A percentile compares a stretch with the other conserved stretches of the same genome.
phyloP scores from a whole-genome alignment of 2,888 invertebrate species.

The Pemphredon lugubris region DNA sequence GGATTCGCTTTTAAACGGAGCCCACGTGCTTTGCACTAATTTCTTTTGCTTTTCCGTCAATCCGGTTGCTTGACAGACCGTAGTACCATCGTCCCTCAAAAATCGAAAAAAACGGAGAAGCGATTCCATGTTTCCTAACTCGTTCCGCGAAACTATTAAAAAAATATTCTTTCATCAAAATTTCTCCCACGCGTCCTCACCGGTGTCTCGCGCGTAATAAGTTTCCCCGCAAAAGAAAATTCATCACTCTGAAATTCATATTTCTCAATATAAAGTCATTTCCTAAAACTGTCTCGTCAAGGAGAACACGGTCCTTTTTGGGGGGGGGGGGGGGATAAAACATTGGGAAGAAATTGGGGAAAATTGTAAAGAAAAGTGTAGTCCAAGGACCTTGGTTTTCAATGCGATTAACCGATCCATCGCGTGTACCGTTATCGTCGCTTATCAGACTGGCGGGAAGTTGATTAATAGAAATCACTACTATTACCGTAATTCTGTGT shows the following conservation, averaged over 20 bases:
- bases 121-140: constrained; percentile 66
- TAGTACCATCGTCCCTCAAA: constrained; percentile 64
- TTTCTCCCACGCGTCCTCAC: too few relatives aligned
- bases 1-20: constrained; percentile 78
- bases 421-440: constrained; percentile 27
- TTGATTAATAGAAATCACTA: constrained; percentile 26
- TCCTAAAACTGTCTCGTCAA: too few relatives aligned
- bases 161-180: too few relatives aligned
- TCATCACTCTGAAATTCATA: too few relatives aligned
- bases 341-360: too few relatives aligned
- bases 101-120: constrained; percentile 69
- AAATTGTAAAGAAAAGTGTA: too few relatives aligned
- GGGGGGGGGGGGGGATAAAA: too few relatives aligned
- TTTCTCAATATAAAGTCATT: too few relatives aligned
- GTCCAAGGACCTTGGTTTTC: too few relatives aligned
- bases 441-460: constrained; percentile 22
- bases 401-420: constrained; percentile 23
- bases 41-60: constrained; percentile 80
- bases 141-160: not conserved
- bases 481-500: constrained; percentile 58
- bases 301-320: too few relatives aligned
- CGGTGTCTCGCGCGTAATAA: too few relatives aligned
- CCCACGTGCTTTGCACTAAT: constrained; percentile 81
- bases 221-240: too few relatives aligned
- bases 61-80: constrained; percentile 79